Percentiles rank a stretch among this genome's conserved stretches.
These are phyloP conservation scores for Mamestra configurata DNA, from an alignment of 1,140 invertebrate species.

Conservation along the genomic window DNA sequence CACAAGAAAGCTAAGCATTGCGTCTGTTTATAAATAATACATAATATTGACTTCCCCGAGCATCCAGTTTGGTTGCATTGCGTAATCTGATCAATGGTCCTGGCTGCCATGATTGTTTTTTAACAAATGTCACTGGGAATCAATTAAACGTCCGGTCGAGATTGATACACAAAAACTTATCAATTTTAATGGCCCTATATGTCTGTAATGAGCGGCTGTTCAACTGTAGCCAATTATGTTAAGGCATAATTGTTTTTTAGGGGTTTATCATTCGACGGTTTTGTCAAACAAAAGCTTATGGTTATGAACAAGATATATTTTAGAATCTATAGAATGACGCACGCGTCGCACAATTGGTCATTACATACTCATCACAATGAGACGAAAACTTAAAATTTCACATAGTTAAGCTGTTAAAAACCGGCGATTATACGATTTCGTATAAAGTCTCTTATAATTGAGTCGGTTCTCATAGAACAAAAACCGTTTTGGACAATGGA, in stretches of 20 bases:
- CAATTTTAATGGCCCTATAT: constrained; percentile 44
- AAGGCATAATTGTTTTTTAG: constrained; percentile 68
- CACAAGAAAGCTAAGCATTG: constrained; percentile 63
- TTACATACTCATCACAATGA: constrained; percentile 81
- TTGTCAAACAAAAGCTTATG: constrained; percentile 35
- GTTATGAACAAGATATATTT: constrained; percentile 26
- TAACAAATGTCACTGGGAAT: constrained; percentile 68
- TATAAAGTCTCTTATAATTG: constrained; percentile 82
- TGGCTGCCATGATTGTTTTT: constrained; percentile 74
- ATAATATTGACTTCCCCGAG: constrained; percentile 77
- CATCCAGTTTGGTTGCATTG: constrained; percentile 84
- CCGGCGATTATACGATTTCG: constrained; percentile 86
- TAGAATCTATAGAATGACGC: constrained; percentile 24
- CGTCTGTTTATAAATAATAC: constrained; percentile 80
- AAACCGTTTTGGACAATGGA: constrained; percentile 83
- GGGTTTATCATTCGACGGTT: constrained; percentile 76
- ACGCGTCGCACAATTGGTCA: constrained; percentile 49
- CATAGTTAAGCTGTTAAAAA: constrained; percentile 87
- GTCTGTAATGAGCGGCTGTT: constrained; percentile 39
- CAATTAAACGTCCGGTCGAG: constrained; percentile 78
- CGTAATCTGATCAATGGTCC: constrained; percentile 85
- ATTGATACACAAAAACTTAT: constrained; percentile 63
- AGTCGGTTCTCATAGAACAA: constrained; percentile 87
- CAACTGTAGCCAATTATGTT: constrained; percentile 24
- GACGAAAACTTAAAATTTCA: constrained; percentile 79